These are phyloP conservation scores for Peromyscus maniculatus DNA, from an alignment of 2,113 vertebrate species.

Conservation along the genomic window DNA sequence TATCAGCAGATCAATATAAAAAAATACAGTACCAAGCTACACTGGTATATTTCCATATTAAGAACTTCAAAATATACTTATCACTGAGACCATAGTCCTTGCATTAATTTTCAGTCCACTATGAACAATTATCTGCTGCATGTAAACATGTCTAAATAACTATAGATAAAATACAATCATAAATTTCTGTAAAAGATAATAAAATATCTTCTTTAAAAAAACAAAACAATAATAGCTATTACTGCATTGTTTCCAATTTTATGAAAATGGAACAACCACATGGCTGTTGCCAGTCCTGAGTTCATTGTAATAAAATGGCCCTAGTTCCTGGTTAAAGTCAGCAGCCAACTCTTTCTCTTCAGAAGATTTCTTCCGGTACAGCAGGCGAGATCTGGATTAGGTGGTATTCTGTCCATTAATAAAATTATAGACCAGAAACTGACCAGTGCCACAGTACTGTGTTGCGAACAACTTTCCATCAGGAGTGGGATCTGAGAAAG, in stretches of 20 bases:
- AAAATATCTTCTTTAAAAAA: constrained; percentile 91
- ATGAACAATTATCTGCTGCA: constrained; percentile 91
- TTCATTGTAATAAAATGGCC: constrained; percentile 87
- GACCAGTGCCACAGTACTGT: constrained; percentile 96
- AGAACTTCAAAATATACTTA: constrained; percentile 87
- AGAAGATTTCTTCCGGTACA: constrained; percentile 78
- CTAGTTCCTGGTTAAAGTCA: constrained; percentile 86
- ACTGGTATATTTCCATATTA: constrained; percentile 85
- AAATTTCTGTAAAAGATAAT: constrained; percentile 91
- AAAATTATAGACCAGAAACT: constrained; percentile 99
- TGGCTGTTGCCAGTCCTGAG: constrained; percentile 91
- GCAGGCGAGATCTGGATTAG: constrained; percentile 71
- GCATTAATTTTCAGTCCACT: constrained; percentile 91
- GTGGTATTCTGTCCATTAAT: constrained; percentile 91
- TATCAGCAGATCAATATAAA: constrained; percentile 74
- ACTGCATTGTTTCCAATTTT: constrained; percentile 91
- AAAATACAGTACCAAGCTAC: constrained; percentile 68
- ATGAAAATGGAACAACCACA: constrained; percentile 90
- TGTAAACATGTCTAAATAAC: constrained; percentile 92
- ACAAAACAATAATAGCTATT: constrained; percentile 89
- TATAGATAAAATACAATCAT: constrained; percentile 91
- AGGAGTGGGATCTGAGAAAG: constrained; percentile 99
- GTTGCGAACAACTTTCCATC: constrained; percentile 99
- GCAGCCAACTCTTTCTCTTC: constrained; percentile 55
- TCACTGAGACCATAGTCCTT: constrained; percentile 87